Evolutionary conservation across 2,113 vertebrate species (phyloP), one percentile per base, ranked within the genome.

Genomic region (Brachypodius melanocephalos): DNA sequence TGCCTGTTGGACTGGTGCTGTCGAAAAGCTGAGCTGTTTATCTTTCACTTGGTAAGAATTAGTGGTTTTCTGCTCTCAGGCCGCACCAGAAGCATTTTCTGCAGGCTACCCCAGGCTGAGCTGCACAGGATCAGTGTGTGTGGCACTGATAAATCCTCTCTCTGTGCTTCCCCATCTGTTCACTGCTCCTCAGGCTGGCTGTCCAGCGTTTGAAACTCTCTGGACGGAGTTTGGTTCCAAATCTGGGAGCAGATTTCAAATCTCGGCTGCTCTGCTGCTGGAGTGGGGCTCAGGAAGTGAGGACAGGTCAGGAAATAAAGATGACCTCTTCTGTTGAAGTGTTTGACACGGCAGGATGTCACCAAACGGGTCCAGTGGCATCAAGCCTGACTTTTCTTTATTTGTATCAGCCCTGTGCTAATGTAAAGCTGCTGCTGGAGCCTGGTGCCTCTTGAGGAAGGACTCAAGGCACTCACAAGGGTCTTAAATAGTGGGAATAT

Each of bases 111-210:
- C 74, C 25, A 24, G 74, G 7, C 61, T 49, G 71, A 90, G 38
- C 74, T 90, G 85, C 43, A 17, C 31, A 59, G 59, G 81, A 85
- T 82, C 92, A 54, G 78, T 31, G 77, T 31, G 77, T 65, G 51
- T 46, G 92, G 89, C 40, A 54, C 76, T 89, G 87, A 93, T 93
- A 96, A 95, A 94, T 85, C 80, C 78, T 14, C 91, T 81, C 54
- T 95, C 86, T 84, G 43, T 62, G 55, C n/a, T 14, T 87, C 88
- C 68, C 92, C 79, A 86, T 96, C 91, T 96, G 96, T 57, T 91
- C 66, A 3, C 67, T 87, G 76, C 90, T 94, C 21, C 88, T 86
- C 72, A 63, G 71, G 29, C 76, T 93, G 90, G 38, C 42, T 62
- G 72, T 71, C 78, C 48, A 77, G 65, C 29, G 31, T 66, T 88